Conservation (phyloP, 1,140 invertebrate species). For the Meloidogyne exigua region DNA sequence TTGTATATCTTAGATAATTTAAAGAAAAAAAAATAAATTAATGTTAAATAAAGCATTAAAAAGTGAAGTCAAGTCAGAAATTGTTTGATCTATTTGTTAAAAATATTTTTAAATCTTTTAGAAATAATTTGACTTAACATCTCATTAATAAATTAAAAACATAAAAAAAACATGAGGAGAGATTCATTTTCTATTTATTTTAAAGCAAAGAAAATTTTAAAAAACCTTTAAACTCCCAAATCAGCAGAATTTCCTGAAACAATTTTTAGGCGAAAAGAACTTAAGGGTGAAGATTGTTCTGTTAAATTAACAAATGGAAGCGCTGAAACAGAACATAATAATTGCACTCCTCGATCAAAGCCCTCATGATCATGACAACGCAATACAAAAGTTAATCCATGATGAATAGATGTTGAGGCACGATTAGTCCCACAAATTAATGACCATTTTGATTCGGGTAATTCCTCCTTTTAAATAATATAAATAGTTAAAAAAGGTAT, state of each 20-base stretch:
- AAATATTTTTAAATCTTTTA: no score
- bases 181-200: background rate
- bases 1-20: no score
- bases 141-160: background rate
- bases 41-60: background rate
- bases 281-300: conserved; percentile 38
- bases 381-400: conserved; percentile 47
- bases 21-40: no score
- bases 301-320: conserved; percentile 49
- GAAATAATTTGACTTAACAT: no score
- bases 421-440: conserved; percentile 36
- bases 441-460: conserved; percentile 50
- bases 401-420: conserved; percentile 38
- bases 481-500: no score
- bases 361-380: conserved; percentile 38
- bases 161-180: background rate
- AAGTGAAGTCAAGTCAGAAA: background rate
- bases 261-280: conserved; percentile 29
- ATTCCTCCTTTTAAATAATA: conserved; percentile 25
- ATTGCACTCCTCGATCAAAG: conserved; percentile 45
- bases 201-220: background rate
- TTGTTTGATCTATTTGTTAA: background rate
- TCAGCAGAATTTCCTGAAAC: background rate
- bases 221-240: background rate
- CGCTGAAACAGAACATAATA: conserved; percentile 42